Evolutionary conservation across 1,140 invertebrate species (phyloP), one percentile per base, ranked within the genome.

Genomic region (Danaus melanippus): DNA sequence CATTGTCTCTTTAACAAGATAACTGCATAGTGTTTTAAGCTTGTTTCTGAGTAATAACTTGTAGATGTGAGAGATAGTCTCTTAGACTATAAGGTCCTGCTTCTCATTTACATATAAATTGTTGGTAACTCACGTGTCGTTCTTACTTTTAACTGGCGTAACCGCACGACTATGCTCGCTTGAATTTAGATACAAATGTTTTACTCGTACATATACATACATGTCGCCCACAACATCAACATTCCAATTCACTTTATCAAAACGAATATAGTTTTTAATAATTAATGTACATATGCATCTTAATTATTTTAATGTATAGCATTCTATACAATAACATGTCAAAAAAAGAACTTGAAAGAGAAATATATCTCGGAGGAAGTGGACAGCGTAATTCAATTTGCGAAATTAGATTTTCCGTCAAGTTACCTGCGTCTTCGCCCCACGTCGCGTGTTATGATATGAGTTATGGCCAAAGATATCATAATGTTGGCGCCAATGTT

Each of bases 31-130:
- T 32, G 21, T 32, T 32, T 32, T 32, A 32, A 32, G 0, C 21
- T 5, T 4, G 0, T 32, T 32, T 32, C 21, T 7, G 21, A 0
- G 6, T 32, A 32, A 32, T 32, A 32, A 32, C 6, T 32, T 5
- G 21, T 7, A 32, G 7, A 32, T 32, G 21, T 43, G 9, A 9
- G 46, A 9, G 43, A 21, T 4, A 49, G 21, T 45, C 69, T 67
- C 79, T 53, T 50, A 9, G 46, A 42, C 75, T 78, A 78, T 10
- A 10, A 44, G 48, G 66, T 56, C 68, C 66, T 65, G 54, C 58
- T 59, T 53, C 73, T 73, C 70, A 85, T 85, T 85, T 85, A 67
- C 82, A 85, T 85, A 79, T 85, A 83, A 83, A 85, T 85, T 83
- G 82, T 80, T 76, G 75, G 70, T 79, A 82, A 79, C 79, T 83